These are phyloP conservation scores for Autographa gamma DNA, from an alignment of 2,888 invertebrate species.

Conservation along the genomic window DNA sequence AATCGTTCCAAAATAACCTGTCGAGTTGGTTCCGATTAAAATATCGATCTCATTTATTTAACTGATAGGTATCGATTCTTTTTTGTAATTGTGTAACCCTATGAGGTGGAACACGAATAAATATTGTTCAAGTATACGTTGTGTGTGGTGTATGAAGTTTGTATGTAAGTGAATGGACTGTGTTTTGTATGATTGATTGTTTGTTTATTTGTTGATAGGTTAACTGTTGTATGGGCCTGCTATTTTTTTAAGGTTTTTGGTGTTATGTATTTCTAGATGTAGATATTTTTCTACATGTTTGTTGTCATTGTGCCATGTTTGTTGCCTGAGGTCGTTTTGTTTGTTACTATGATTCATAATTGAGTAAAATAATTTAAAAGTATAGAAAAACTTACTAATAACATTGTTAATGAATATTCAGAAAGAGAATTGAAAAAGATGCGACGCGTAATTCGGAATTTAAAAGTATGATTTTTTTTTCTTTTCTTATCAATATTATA, in stretches of 20 bases:
- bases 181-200: not conserved
- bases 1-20: conserved; percentile 50
- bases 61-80: conserved; percentile 44
- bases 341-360: too few species aligned
- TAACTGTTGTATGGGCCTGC: not conserved
- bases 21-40: conserved; percentile 54
- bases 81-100: conserved; percentile 38
- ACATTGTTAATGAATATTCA: too few species aligned
- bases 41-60: conserved; percentile 57
- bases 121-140: not conserved
- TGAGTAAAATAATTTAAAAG: too few species aligned
- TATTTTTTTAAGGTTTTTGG: not conserved
- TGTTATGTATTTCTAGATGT: too few species aligned
- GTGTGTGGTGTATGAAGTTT: not conserved
- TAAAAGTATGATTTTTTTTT: not conserved
- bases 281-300: too few species aligned
- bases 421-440: not conserved
- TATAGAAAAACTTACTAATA: too few species aligned
- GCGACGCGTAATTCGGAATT: not conserved
- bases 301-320: too few species aligned
- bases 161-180: not conserved
- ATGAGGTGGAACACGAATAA: not conserved
- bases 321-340: too few species aligned
- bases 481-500: conserved; percentile 18
- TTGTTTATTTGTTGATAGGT: not conserved